Conservation (phyloP, 2,797 vertebrate genomes). For the Channallabes apus region DNA sequence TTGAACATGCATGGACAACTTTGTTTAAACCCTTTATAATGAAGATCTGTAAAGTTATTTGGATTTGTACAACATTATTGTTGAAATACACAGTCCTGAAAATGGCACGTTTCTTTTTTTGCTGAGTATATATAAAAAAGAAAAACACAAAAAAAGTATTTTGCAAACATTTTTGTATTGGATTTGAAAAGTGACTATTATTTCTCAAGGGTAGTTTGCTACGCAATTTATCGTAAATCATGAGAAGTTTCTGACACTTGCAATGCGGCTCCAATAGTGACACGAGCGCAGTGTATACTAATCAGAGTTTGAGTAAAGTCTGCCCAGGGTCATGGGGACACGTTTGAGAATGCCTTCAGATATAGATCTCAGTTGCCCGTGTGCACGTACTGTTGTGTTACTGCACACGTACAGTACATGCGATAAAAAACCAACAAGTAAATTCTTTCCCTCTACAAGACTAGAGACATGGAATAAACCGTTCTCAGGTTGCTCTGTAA, state of each 20-base stretch:
- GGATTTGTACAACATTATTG: no score
- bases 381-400: slow-evolving; percentile 55
- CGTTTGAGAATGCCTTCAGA: slow-evolving; percentile 57
- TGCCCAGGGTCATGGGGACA: slow-evolving; percentile 8
- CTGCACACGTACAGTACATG: slow-evolving; percentile 64
- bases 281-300: not conserved
- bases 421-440: slow-evolving; percentile 46
- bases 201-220: not conserved
- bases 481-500: slow-evolving; percentile 58
- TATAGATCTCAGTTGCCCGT: slow-evolving; percentile 53
- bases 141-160: not conserved
- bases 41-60: no score
- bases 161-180: not conserved
- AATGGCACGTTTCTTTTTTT: no score
- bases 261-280: no score
- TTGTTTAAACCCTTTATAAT: no score
- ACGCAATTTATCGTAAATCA: not conserved
- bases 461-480: slow-evolving; percentile 52
- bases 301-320: not conserved
- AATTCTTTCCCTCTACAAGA: not conserved
- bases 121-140: no score
- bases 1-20: no score
- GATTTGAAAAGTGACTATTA: not conserved
- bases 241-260: not conserved
- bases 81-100: no score